Percentiles rank a stretch among this genome's conserved stretches.
Conservation (phyloP, 2,797 vertebrate species). For the Rhadinocentrus ornatus region DNA sequence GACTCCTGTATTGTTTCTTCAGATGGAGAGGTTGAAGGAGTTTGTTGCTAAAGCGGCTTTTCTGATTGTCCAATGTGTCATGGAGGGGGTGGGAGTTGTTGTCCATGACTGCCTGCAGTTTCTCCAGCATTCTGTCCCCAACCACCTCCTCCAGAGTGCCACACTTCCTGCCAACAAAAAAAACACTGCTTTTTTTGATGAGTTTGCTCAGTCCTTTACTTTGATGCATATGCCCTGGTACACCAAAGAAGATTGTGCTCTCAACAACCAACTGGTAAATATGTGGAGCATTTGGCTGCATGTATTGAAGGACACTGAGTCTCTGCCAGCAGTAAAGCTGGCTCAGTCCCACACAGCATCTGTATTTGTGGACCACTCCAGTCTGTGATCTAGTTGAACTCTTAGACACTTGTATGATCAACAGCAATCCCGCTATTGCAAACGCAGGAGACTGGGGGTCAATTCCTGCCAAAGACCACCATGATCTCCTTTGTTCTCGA, state of each 20-base stretch:
- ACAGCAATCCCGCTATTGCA: too few species aligned
- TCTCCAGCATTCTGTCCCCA: neutral
- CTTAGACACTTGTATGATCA: too few species aligned
- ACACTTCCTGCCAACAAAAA: neutral
- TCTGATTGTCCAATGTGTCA: neutral
- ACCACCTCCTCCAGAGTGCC: neutral
- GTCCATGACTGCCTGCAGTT: neutral
- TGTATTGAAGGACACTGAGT: too few species aligned
- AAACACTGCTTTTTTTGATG: neutral
- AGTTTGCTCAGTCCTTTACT: neutral
- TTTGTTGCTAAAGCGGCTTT: neutral
- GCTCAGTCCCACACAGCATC: too few species aligned
- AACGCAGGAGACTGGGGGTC: too few species aligned
- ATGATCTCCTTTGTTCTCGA: neutral
- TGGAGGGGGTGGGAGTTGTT: neutral
- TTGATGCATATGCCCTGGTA: neutral
- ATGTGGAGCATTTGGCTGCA: conserved; percentile 13
- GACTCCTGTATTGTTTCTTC: neutral
- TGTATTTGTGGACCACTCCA: too few species aligned
- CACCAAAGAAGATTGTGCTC: neutral
- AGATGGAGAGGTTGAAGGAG: neutral
- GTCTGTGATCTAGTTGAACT: too few species aligned
- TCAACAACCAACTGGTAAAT: neutral
- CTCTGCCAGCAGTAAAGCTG: too few species aligned
- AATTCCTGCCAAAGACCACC: neutral